A percentile compares a stretch with the other conserved stretches of the same genome.
phyloP scores from a whole-genome alignment of 2,113 vertebrate genomes.

The Hyaena hyaena region DNA sequence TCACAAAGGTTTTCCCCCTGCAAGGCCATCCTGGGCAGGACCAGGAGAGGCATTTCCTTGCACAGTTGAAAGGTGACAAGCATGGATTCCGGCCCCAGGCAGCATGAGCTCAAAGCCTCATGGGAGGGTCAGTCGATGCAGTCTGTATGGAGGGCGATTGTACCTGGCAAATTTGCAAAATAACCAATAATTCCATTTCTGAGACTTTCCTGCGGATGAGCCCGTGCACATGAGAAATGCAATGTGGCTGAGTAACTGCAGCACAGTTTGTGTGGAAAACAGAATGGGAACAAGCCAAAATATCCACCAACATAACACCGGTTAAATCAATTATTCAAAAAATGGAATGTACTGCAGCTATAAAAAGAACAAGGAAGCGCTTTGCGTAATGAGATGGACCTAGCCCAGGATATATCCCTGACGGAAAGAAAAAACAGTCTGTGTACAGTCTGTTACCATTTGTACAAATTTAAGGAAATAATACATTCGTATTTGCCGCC shows the following conservation, averaged over 20 bases:
- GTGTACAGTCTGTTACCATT: neutral
- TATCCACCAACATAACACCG: neutral
- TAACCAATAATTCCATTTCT: neutral
- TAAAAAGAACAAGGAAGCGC: neutral
- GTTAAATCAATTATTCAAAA: neutral
- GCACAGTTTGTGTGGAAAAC: too few relatives aligned
- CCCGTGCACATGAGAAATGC: neutral
- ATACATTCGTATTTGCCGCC: neutral
- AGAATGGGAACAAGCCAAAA: neutral
- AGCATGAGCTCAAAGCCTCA: neutral
- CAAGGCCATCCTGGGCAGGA: neutral
- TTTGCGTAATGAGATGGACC: neutral
- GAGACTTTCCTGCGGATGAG: neutral
- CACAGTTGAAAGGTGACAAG: too few relatives aligned
- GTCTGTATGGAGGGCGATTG: too few relatives aligned
- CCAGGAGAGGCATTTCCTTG: neutral
- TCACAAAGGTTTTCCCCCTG: too few relatives aligned
- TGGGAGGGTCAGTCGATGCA: neutral
- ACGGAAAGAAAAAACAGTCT: neutral
- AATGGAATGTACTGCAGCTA: neutral
- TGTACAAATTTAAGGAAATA: neutral
- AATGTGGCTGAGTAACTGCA: neutral
- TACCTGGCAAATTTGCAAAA: neutral
- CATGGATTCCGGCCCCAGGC: neutral
- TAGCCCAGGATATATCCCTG: neutral